phyloP scores from a whole-genome alignment of 2,113 vertebrate species.

The Menura novaehollandiae region DNA sequence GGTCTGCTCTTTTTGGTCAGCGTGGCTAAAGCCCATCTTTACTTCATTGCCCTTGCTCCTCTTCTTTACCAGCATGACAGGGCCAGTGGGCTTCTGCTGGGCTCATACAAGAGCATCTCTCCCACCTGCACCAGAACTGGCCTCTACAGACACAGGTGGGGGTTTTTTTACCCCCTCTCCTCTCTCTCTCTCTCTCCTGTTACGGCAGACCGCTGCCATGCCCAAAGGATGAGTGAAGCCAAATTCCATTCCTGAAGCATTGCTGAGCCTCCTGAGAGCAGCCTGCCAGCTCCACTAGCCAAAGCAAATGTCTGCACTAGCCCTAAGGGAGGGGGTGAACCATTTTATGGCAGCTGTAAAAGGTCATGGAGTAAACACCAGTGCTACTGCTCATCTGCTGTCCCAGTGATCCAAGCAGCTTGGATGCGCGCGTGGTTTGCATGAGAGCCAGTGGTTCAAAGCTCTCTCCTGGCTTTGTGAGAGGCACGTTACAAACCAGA shows the following conservation, averaged over 20 bases:
- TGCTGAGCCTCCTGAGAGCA: neutral
- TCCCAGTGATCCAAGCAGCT: neutral
- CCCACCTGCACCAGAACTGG: neutral
- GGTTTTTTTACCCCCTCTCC: neutral
- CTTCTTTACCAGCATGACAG: neutral
- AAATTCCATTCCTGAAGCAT: neutral
- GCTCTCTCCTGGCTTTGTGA: neutral
- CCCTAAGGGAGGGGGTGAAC: neutral
- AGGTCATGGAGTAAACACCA: neutral
- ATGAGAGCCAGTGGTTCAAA: neutral
- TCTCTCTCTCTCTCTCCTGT: neutral
- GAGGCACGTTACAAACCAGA: neutral
- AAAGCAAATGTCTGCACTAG: neutral
- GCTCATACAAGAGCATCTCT: neutral
- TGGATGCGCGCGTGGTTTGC: neutral
- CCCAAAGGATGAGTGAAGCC: neutral
- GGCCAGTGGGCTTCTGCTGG: neutral
- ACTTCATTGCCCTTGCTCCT: neutral
- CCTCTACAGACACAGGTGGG: neutral
- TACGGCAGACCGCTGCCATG: neutral
- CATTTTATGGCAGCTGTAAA: slow-evolving; percentile 30
- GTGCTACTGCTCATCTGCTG: neutral
- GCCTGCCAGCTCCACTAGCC: neutral
- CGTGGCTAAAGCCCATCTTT: neutral
- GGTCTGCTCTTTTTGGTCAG: neutral